Evolutionary conservation across 2,797 vertebrate species (phyloP).

Genomic region (Protonibea diacanthus): DNA sequence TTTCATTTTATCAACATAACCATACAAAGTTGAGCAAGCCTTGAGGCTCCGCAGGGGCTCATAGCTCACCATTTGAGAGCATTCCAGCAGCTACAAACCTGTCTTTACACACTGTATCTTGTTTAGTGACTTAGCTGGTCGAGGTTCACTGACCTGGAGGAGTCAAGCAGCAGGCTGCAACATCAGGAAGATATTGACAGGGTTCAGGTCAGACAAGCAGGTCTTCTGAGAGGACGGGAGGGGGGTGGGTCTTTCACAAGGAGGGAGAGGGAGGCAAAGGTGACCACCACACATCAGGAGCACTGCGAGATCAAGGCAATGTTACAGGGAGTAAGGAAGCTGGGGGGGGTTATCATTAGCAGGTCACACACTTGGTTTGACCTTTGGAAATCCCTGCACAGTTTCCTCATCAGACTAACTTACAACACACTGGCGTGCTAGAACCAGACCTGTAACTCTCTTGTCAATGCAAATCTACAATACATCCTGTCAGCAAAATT

Average conservation of each 20-base stretch:
- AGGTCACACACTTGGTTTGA: conserved; percentile 56
- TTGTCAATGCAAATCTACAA: conserved; percentile 24
- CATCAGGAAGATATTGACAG: conserved; percentile 34
- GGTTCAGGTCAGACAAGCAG: conserved; percentile 32
- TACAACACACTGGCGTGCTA: conserved; percentile 17
- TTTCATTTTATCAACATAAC: conserved; percentile 14
- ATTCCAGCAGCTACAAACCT: conserved; percentile 30
- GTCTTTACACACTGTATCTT: conserved; percentile 3
- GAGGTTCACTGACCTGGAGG: conserved; percentile 48
- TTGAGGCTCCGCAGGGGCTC: neutral
- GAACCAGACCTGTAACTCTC: conserved; percentile 7
- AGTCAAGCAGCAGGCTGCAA: conserved; percentile 15
- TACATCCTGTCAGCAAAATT: conserved; percentile 6
- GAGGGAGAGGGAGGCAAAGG: conserved; percentile 23
- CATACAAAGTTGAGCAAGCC: neutral
- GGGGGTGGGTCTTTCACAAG: conserved; percentile 28
- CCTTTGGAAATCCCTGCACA: conserved; percentile 51
- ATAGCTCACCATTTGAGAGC: conserved; percentile 17
- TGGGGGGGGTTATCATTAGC: conserved; percentile 35
- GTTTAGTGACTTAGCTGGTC: conserved; percentile 20
- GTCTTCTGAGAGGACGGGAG: neutral
- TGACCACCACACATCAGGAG: conserved; percentile 29
- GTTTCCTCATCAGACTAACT: conserved; percentile 48
- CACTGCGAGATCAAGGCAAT: conserved; percentile 54
- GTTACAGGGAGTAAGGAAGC: conserved; percentile 30